Evolutionary conservation across 2,888 invertebrate species (phyloP), one percentile per base, ranked within the genome.

Genomic region (Cephus spinipes): DNA sequence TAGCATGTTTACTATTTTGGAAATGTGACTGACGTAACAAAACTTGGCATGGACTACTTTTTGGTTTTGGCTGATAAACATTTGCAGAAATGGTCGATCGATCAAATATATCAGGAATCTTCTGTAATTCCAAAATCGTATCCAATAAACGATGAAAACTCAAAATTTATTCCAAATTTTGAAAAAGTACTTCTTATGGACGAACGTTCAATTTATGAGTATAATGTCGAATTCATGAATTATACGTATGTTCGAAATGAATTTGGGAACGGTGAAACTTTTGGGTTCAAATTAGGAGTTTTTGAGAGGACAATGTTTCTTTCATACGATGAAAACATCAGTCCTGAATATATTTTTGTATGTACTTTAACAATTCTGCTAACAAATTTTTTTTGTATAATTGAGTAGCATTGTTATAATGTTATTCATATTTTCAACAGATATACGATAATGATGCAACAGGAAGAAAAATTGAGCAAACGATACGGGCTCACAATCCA

Each of bases 391-490:
- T 23, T 23, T 23, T 23, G 9, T 23, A 15, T 23, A 55, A 55
- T 23, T 55, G 40, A 4, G 40, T 23, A 1, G 2, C 23, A 23
- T 23, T 55, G 15, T 9, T 23, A 6, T 55, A 23, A 55, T 23
- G 15, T 32, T 55, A 35, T 31, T 12, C 11, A n/a, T 75, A 31
- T 40, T 68, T 55, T 35, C 33, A 15, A 15, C 68, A 89, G 89
- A 84, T 89, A 31, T 81, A 75, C 12, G 81, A 79, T 23, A 79
- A 92, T 81, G 92, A 93, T 85, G 87, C 91, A 1, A 83, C 89
- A 11, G 88, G 87, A 23, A 93, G 92, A 3, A 91, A 90, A 74
- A 83, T 94, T 31, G 92, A 93, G 81, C 94, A 94, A 82, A 92
- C 92, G 75, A 91, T 95, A 76, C 84, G 90, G 9, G 90, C 93